Evolutionary conservation across 2,113 vertebrate species (phyloP), one percentile per base, ranked within the genome.

Genomic region (Nothoprocta perdicaria): DNA sequence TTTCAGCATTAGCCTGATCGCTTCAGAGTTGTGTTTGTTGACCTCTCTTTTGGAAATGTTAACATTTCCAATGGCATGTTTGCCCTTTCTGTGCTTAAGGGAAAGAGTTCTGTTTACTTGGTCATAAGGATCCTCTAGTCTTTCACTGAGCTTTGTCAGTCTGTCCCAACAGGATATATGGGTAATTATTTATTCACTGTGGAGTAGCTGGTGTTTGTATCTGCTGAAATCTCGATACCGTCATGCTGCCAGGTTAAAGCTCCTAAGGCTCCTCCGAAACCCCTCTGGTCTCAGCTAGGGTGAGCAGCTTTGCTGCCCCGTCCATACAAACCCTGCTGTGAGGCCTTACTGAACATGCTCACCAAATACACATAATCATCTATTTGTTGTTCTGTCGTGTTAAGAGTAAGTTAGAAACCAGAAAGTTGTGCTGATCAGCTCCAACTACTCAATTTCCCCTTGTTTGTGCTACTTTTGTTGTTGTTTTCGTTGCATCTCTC

Each of bases 171-270:
- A 95, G 91, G 84, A 95, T 93, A 52, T 85, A 76, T 93, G 89
- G 93, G 93, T 95, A 95, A 96, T 96, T 95, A 91, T 94, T 95
- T 93, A 92, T 92, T 93, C 92, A 38, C 68, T 87, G 91, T 94
- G 91, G 71, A 83, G 91, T 89, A 93, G 90, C 90, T 85, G 74
- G 75, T 90, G 81, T 93, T 94, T 94, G 89, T 93, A 91, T 92
- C 86, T 77, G 53, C 45, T 87, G 78, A 92, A 86, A 95, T 95
- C 95, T 89, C 87, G 93, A 88, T 86, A 94, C 63, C 27, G 1
- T 15, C n/a, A 31, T 63, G 75, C 84, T 87, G 95, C 68, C 60
- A 82, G 67, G 88, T 94, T 80, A 95, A 90, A 92, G 90, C 90
- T 93, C 84, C 61, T 94, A 86, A 95, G 84, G 80, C 75, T 92